Conservation (phyloP, 2,888 invertebrate species). For the Clepsis dumicolana region DNA sequence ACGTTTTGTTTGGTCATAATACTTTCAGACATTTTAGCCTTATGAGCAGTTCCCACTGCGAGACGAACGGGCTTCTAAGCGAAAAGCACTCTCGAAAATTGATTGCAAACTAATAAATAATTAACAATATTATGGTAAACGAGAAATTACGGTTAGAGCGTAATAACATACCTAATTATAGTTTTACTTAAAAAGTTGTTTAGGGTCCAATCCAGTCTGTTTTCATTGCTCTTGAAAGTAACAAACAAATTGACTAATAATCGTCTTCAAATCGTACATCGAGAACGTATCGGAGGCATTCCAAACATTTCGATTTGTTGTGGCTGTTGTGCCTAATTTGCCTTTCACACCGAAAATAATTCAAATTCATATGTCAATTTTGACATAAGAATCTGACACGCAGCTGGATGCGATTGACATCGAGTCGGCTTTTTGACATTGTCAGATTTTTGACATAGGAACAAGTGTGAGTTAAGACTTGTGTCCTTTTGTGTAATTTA, state of each 20-base stretch:
- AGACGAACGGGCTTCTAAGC: too few relatives aligned
- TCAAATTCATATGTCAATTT: constrained; percentile 1
- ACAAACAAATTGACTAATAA: background rate
- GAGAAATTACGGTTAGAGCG: background rate
- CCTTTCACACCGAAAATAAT: constrained; percentile 8
- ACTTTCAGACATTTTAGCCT: too few relatives aligned
- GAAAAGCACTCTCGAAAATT: too few relatives aligned
- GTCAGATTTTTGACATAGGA: background rate
- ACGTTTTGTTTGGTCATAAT: too few relatives aligned
- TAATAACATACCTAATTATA: too few relatives aligned
- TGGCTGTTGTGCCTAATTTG: constrained; percentile 2
- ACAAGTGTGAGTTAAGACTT: background rate
- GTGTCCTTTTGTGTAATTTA: constrained; percentile 1
- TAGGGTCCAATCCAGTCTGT: too few relatives aligned
- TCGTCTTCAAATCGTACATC: background rate
- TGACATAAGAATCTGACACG: constrained; percentile 4
- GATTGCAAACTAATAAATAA: too few relatives aligned
- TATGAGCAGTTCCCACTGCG: too few relatives aligned
- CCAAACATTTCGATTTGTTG: constrained; percentile 6
- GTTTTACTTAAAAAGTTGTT: too few relatives aligned
- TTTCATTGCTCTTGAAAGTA: too few relatives aligned
- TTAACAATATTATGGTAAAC: too few relatives aligned
- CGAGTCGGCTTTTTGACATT: background rate
- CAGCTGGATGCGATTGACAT: constrained; percentile 9
- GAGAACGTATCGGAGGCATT: background rate